Conservation (phyloP, 2,888 invertebrate species). For the Ecdyonurus torrentis region DNA sequence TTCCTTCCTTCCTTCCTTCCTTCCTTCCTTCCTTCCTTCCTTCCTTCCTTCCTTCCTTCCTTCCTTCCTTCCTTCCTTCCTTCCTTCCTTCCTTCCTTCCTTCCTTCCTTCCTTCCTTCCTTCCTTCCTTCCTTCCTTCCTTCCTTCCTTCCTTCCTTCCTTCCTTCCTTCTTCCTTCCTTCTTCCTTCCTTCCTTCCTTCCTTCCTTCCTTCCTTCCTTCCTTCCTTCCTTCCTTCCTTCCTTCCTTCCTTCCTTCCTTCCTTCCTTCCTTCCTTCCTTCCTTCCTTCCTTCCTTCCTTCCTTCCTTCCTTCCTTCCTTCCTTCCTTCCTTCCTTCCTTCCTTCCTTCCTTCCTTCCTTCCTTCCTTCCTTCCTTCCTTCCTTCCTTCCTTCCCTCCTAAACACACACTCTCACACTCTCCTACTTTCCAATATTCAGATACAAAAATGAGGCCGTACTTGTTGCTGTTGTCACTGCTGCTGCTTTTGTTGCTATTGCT, state of each 20-base stretch:
- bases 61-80: conserved; percentile 6
- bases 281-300: conserved; percentile 2
- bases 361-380: neutral
- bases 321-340: conserved; percentile 2
- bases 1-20: conserved; percentile 6
- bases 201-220: conserved; percentile 8
- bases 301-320: conserved; percentile 1
- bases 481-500: too few species aligned
- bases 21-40: conserved; percentile 7
- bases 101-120: conserved; percentile 6
- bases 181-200: conserved; percentile 7
- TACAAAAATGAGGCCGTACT: too few species aligned
- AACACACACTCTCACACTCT: too few species aligned
- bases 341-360: conserved; percentile 2
- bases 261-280: conserved; percentile 2
- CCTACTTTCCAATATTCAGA: too few species aligned
- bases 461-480: too few species aligned
- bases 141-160: conserved; percentile 6
- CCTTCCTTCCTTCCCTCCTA: conserved; percentile 3
- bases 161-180: conserved; percentile 7
- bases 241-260: conserved; percentile 1
- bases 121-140: conserved; percentile 7
- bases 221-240: conserved; percentile 6
- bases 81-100: conserved; percentile 8
- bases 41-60: conserved; percentile 7